Evolutionary conservation across 92 coral and sea anemone genomes (phyloP), one percentile per base, ranked within the genome.

Genomic region (Phenganax subtilis): DNA sequence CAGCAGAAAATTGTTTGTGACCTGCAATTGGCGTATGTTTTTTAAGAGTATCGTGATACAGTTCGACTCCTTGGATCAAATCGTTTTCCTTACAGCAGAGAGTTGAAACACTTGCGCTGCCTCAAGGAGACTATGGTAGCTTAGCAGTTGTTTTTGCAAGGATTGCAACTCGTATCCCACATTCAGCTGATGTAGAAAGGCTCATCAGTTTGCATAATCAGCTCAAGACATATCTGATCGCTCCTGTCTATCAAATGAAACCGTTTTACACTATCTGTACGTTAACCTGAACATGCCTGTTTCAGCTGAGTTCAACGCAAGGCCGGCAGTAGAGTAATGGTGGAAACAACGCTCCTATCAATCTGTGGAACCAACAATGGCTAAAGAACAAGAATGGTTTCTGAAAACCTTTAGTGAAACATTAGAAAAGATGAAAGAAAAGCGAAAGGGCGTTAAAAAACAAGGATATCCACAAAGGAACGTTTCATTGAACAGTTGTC

Each of bases 111-210:
- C 70, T 64, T 64, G 70, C 70, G 70, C 70, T 3, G 70, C 1
- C 17, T 64, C 29, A 3, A 12, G 30, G 3, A 3, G 70, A 64
- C 70, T 64, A 14, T 64, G 17, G 70, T 0, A 64, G 9, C 70
- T 64, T 64, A 64, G 70, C 70, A 64, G 28, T 64, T 64, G 4
- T 64, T 64, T 64, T 73, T 60, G 55, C 78, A 51, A 73, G 78
- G 59, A 73, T 73, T 53, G 78, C 78, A 55, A 60, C 78, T 60
- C 51, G 78, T 73, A 73, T 29, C 51, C 78, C 78, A 6, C 78
- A 73, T 73, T 52, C 78, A 54, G 78, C 77, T 31, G 77, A 72
- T 72, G 58, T 51, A 72, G 77, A 72, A 72, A 72, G 77, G 57
- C 77, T 72, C 59, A 72, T 72, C 25, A 72, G 77, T 27, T 51